A percentile compares a stretch with the other conserved stretches of the same genome.
phyloP scores from a whole-genome alignment of 2,113 vertebrate genomes.

The Ictalurus punctatus region DNA sequence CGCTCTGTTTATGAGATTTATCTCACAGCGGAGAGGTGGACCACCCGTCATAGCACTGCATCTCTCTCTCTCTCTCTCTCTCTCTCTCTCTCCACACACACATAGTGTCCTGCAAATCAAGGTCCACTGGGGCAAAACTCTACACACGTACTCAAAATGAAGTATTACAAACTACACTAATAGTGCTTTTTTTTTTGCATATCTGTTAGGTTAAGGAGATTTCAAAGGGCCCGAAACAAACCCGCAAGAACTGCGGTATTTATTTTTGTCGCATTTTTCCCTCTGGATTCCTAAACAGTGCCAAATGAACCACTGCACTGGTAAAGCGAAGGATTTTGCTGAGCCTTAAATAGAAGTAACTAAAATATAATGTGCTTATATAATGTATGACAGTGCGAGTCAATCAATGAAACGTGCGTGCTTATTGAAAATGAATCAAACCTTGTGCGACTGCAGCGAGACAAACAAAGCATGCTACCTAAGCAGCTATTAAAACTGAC shows the following conservation, averaged over 20 bases:
- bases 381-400: no score
- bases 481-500: neutral
- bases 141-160: neutral
- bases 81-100: neutral
- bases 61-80: slow-evolving; percentile 24
- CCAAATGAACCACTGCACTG: neutral
- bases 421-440: neutral
- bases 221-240: neutral
- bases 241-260: neutral
- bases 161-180: neutral
- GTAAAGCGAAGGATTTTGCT: neutral
- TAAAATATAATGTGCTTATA: no score
- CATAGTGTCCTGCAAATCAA: neutral
- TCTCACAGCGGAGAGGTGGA: slow-evolving; percentile 60
- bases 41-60: slow-evolving; percentile 31
- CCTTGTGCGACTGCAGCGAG: neutral
- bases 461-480: neutral
- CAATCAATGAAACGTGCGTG: neutral
- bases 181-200: neutral
- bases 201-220: neutral
- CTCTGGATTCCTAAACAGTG: neutral
- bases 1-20: slow-evolving; percentile 72
- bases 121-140: neutral
- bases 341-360: neutral
- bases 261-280: neutral